phyloP scores from a whole-genome alignment of 2,888 invertebrate species.

The Leucozona laternaria region DNA sequence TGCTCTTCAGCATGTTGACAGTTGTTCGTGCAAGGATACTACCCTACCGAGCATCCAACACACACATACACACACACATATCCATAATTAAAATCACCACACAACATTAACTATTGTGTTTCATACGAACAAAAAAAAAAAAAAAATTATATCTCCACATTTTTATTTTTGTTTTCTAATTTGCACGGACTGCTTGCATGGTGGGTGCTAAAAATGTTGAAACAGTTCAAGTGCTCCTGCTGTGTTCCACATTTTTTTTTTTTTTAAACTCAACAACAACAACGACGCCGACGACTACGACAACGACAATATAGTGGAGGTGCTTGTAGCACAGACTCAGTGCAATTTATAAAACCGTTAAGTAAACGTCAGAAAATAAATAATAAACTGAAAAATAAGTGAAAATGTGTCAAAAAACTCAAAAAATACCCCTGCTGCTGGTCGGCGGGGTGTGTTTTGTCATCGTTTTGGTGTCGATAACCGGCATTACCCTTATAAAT shows the following conservation, averaged over 20 bases:
- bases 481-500: conserved; percentile 84
- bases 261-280: conserved; percentile 25
- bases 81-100: conserved; percentile 51
- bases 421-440: conserved; percentile 81
- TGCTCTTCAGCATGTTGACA: conserved; percentile 56
- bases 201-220: conserved; percentile 43
- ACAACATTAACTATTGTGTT: conserved; percentile 57
- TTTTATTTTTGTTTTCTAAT: conserved; percentile 48
- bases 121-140: conserved; percentile 11
- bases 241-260: conserved; percentile 55
- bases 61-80: conserved; percentile 5
- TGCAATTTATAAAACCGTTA: conserved; percentile 51
- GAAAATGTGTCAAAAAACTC: conserved; percentile 82
- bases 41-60: conserved; percentile 33
- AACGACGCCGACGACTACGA: neutral
- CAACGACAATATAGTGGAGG: conserved; percentile 24
- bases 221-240: conserved; percentile 71
- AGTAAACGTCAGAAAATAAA: conserved; percentile 20
- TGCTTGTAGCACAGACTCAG: conserved; percentile 51
- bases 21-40: conserved; percentile 39
- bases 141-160: neutral
- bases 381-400: neutral
- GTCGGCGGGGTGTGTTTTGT: conserved; percentile 84
- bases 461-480: conserved; percentile 84
- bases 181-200: conserved; percentile 32